Evolutionary conservation across 2,888 invertebrate species (phyloP).

Genomic region (Synanthedon vespiformis): DNA sequence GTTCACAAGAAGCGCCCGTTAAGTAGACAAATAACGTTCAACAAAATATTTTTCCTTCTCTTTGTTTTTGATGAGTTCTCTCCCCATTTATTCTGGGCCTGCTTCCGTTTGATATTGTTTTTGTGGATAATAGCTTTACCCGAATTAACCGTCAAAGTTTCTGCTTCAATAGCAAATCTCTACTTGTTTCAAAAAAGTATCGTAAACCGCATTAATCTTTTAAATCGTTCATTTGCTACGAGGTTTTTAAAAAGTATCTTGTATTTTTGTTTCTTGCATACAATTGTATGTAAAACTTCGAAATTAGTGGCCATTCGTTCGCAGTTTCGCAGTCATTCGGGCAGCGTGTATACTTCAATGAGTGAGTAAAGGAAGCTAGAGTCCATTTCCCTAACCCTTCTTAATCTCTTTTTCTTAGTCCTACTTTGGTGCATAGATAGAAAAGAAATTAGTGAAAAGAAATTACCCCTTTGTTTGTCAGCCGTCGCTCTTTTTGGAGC

Average conservation of each 20-base stretch:
- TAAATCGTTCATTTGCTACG: background rate
- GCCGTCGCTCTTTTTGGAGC: too few relatives aligned
- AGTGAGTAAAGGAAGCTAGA: too few relatives aligned
- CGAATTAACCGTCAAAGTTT: conserved; percentile 9
- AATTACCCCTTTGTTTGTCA: too few relatives aligned
- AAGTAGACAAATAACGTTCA: conserved; percentile 24
- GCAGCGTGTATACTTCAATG: too few relatives aligned
- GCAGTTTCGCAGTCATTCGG: too few relatives aligned
- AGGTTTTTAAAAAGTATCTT: background rate
- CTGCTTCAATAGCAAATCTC: conserved; percentile 4
- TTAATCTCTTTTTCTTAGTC: too few relatives aligned
- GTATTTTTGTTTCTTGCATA: too few relatives aligned
- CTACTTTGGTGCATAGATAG: too few relatives aligned
- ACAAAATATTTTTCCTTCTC: conserved; percentile 25
- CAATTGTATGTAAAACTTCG: too few relatives aligned
- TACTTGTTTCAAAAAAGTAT: conserved; percentile 3
- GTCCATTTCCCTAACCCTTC: too few relatives aligned
- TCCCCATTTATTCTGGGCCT: conserved; percentile 10
- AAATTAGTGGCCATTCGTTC: too few relatives aligned
- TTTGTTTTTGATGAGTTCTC: conserved; percentile 26
- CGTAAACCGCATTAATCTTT: conserved; percentile 2
- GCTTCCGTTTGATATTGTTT: conserved; percentile 14
- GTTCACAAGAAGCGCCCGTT: conserved; percentile 11
- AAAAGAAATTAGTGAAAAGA: too few relatives aligned
- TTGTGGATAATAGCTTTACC: conserved; percentile 6